Base-by-base conservation (phyloP, 2,888 invertebrate genomes). In the Orthosia cruda region DNA sequence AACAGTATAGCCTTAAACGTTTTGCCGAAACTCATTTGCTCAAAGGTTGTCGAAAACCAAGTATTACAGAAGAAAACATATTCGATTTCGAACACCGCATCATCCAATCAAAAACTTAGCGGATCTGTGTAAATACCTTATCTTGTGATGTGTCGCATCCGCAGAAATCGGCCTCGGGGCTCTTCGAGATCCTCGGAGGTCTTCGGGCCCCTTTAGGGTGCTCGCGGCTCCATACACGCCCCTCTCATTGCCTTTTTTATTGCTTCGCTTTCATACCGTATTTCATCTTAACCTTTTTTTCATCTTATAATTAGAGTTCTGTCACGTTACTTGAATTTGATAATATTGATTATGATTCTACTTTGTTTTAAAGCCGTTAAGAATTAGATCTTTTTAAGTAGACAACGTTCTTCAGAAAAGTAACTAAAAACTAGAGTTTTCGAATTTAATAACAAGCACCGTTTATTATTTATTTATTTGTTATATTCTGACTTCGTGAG, bases 101-200 rank as follows among this genome's bases (percentile, higher is more conserved):
- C 87, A 90, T 89, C 90, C 89, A 93, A 93, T 93, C 92, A 93
- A 86, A 84, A 87, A 87, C 88, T 90, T 91, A 88, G 88, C 77
- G 85, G 73, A 75, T 80, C 71, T 86, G 88, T 80, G 87, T 91
- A 92, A 93, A 90, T 89, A 91, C 87, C 89, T 92, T 90, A 91
- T 86, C 78, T 68, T 84, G 82, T 86, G 90, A 89, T 88, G 89
- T 88, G 89, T 89, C 89, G 81, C 87, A 84, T 88, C 90, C 90
- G 87, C 84, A 86, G 86, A 88, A 88, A 87, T 89, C 83, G 83
- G 87, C 88, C 89, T 86, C 84, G 70, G 73, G 86, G 71, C 49
- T 15, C n/a, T 54, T 83, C 84, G 26, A 26, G 26, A 26, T 26
- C 26, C 26, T 26, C 26, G 26, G 26, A 3, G 26, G 1, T 26